These are phyloP conservation scores for Saccostrea echinata DNA, from an alignment of 1,140 invertebrate genomes.

Conservation along the genomic window DNA sequence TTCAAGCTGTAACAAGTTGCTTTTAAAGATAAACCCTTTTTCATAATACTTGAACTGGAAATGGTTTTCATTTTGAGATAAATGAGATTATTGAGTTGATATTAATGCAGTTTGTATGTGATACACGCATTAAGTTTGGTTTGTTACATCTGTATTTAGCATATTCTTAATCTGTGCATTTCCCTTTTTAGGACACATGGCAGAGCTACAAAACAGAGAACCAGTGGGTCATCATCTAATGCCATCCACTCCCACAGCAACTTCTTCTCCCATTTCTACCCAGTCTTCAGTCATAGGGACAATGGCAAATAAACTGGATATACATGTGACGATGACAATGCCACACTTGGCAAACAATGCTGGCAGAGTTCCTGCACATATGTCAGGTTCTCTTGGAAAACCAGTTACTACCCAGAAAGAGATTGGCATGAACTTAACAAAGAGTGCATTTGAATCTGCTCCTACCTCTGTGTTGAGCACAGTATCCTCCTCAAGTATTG, in stretches of 20 bases:
- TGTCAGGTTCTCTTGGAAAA: background rate
- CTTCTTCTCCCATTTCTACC: slow-evolving; percentile 25
- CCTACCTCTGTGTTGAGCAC: background rate
- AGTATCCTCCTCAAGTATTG: background rate
- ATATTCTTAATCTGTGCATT: background rate
- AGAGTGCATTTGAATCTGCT: background rate
- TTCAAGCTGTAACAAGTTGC: no score
- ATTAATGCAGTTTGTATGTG: background rate
- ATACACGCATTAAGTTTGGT: no score
- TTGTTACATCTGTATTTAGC: no score
- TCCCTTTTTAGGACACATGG: background rate
- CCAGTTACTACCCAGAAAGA: background rate
- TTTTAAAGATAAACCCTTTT: no score
- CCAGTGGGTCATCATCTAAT: background rate
- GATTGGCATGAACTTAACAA: slow-evolving; percentile 36
- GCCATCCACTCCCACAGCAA: background rate
- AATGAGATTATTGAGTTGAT: background rate
- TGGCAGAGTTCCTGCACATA: background rate
- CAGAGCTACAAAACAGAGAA: background rate
- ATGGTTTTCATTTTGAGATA: no score
- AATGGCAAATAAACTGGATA: slow-evolving; percentile 5
- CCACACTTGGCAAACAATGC: slow-evolving; percentile 13
- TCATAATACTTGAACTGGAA: no score
- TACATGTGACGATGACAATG: slow-evolving; percentile 19
- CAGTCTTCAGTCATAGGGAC: slow-evolving; percentile 19